Conservation (phyloP, 2,888 invertebrate species). For the Cerastis leucographa region DNA sequence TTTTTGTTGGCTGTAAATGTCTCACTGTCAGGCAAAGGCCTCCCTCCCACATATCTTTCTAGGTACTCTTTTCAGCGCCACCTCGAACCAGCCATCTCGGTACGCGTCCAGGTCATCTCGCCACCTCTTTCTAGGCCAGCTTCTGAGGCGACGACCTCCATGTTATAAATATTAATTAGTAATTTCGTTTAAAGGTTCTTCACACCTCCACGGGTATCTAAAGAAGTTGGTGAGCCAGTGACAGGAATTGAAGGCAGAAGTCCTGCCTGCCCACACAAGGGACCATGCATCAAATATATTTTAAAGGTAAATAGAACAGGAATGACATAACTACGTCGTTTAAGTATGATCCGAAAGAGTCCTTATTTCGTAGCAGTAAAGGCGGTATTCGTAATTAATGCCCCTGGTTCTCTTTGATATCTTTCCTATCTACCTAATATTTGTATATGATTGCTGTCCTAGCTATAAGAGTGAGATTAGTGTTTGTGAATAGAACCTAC, state of each 20-base stretch:
- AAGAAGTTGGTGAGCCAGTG: conserved; percentile 81
- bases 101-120: neutral
- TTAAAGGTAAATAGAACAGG: conserved; percentile 76
- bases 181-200: conserved; percentile 81
- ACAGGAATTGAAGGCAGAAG: conserved; percentile 80
- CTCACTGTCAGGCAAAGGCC: neutral
- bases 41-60: neutral
- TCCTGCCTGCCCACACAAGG: conserved; percentile 86
- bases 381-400: neutral
- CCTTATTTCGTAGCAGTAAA: neutral
- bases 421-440: too few species aligned
- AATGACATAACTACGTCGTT: neutral
- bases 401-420: too few species aligned
- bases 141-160: neutral
- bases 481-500: neutral
- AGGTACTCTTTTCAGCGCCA: neutral
- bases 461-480: neutral
- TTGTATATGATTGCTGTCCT: neutral
- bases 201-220: conserved; percentile 86
- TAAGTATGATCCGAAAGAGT: neutral
- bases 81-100: neutral
- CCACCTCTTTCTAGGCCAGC: neutral
- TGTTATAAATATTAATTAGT: neutral
- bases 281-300: conserved; percentile 84
- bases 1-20: neutral